Percentiles rank a stretch among this genome's conserved stretches.
phyloP scores from a whole-genome alignment of 2,113 vertebrate genomes.

The Heterotilapia buettikoferi region DNA sequence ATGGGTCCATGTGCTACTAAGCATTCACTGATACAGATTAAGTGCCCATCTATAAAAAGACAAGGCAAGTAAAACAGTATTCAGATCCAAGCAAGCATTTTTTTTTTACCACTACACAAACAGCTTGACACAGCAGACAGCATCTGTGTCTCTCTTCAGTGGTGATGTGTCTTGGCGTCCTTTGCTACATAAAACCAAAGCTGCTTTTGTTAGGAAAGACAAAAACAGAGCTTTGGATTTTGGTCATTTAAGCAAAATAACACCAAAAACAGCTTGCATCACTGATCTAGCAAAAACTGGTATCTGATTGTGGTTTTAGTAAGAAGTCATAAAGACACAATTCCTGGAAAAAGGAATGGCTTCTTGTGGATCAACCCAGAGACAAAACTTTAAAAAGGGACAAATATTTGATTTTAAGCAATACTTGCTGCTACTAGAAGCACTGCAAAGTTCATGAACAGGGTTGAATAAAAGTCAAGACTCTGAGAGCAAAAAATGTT shows the following conservation, averaged over 20 bases:
- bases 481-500: neutral
- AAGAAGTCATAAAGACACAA: neutral
- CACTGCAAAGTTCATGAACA: neutral
- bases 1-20: neutral
- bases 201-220: constrained; percentile 2
- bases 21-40: constrained; percentile 20
- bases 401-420: neutral
- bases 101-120: constrained; percentile 52
- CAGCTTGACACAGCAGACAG: constrained; percentile 38
- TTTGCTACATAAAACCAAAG: constrained; percentile 31
- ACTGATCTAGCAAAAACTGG: neutral
- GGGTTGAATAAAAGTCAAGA: neutral
- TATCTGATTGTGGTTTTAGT: neutral
- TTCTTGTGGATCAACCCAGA: neutral
- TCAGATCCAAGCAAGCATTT: constrained; percentile 42
- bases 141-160: constrained; percentile 53
- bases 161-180: constrained; percentile 1
- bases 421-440: neutral
- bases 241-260: neutral
- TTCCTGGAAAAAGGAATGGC: neutral
- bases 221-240: neutral
- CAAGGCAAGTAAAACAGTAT: constrained; percentile 45
- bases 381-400: neutral
- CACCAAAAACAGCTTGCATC: neutral
- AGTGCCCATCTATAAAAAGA: constrained; percentile 44